Percentiles rank a stretch among this genome's conserved stretches.
phyloP scores from a whole-genome alignment of 1,140 invertebrate species.

The Ctenoplectra terminalis region DNA sequence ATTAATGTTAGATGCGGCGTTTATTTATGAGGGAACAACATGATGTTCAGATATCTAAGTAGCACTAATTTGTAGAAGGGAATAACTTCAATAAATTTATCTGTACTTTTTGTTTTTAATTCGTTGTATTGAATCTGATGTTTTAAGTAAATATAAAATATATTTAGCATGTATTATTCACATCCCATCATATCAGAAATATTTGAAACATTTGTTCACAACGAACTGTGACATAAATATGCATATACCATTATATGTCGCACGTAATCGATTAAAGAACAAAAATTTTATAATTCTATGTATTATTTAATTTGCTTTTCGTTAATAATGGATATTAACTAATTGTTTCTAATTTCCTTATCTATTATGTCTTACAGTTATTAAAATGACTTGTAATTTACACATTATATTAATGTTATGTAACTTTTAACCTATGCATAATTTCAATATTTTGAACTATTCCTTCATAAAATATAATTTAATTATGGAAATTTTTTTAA shows the following conservation, averaged over 20 bases:
- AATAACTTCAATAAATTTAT: conserved; percentile 27
- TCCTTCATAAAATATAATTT: background rate
- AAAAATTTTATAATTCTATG: background rate
- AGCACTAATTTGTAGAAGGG: background rate
- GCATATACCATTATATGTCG: background rate
- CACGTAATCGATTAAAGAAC: background rate
- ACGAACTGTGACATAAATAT: background rate
- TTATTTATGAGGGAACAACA: conserved; percentile 73
- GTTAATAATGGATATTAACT: background rate
- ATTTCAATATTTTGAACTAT: conserved; percentile 4
- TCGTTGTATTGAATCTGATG: conserved; percentile 7
- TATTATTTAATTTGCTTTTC: conserved; percentile 15
- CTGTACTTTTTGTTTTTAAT: conserved; percentile 7
- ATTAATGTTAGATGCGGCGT: conserved; percentile 78
- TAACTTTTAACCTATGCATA: background rate
- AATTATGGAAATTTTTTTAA: background rate
- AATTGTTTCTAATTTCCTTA: background rate
- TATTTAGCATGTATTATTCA: conserved; percentile 19
- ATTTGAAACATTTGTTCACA: conserved; percentile 1
- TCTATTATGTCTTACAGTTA: background rate
- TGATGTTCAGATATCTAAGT: conserved; percentile 1
- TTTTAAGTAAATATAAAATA: conserved; percentile 21
- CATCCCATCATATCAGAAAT: background rate
- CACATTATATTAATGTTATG: background rate
- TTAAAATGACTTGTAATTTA: background rate